These are phyloP conservation scores for Brachypodius melanocephalos DNA, from an alignment of 2,113 vertebrate genomes.

Conservation along the genomic window DNA sequence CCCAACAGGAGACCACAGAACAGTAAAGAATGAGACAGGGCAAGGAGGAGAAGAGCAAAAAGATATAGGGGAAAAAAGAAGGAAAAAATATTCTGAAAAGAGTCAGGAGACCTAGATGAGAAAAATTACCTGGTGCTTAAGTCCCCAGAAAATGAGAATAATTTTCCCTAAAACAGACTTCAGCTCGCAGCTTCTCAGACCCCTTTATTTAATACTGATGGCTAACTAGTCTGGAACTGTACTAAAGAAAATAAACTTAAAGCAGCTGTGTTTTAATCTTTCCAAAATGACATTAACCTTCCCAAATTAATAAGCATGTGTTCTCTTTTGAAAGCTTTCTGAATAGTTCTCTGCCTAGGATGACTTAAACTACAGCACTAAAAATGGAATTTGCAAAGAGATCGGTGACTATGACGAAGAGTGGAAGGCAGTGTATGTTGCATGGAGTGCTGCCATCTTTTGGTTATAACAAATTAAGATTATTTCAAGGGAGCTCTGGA, in stretches of 20 bases:
- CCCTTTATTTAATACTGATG: neutral
- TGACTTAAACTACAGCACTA: neutral
- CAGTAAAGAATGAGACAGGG: neutral
- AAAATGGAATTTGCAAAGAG: neutral
- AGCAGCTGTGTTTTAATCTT: neutral
- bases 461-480: conserved; percentile 30
- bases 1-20: neutral
- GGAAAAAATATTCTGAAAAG: neutral
- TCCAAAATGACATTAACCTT: neutral
- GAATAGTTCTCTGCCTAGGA: neutral
- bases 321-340: neutral
- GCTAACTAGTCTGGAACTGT: neutral
- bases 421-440: neutral
- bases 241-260: neutral
- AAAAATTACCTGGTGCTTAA: neutral
- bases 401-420: neutral
- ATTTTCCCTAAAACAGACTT: neutral
- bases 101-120: neutral
- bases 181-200: neutral
- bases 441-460: conserved; percentile 60
- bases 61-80: rapidly evolving
- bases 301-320: neutral
- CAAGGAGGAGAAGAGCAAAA: neutral
- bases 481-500: neutral
- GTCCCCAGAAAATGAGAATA: neutral